phyloP scores from a whole-genome alignment of 2,797 vertebrate species.

The Gambelia wislizenii region DNA sequence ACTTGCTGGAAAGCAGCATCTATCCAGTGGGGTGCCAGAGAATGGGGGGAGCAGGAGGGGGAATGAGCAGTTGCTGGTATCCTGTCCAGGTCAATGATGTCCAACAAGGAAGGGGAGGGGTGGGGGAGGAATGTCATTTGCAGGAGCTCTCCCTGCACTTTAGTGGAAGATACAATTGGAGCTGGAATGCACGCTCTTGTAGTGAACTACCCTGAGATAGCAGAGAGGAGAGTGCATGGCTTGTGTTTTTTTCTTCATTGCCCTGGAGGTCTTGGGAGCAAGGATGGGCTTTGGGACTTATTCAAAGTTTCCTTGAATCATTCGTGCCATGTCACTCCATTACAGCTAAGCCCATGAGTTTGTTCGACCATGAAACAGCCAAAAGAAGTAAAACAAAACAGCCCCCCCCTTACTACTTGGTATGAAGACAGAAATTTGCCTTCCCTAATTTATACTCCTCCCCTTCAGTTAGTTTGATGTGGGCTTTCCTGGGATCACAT shows the following conservation, averaged over 20 bases:
- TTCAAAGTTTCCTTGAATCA: background rate
- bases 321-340: background rate
- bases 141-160: background rate
- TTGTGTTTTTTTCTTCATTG: slow-evolving; percentile 3
- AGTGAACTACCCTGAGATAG: background rate
- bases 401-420: background rate
- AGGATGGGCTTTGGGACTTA: background rate
- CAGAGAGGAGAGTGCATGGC: slow-evolving; percentile 8
- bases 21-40: background rate
- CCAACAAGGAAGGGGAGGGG: background rate
- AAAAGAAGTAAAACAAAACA: background rate
- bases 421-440: background rate
- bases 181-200: background rate
- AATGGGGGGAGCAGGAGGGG: background rate
- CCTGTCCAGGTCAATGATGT: slow-evolving; percentile 6
- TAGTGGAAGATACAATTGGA: background rate
- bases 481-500: background rate
- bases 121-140: slow-evolving; percentile 14
- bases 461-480: background rate
- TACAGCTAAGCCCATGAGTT: background rate
- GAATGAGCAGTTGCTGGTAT: background rate
- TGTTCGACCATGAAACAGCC: background rate
- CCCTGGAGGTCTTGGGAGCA: background rate
- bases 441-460: background rate
- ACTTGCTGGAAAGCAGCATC: slow-evolving; percentile 30